These are phyloP conservation scores for Avahi laniger DNA, from an alignment of 2,797 vertebrate genomes.

Conservation along the genomic window DNA sequence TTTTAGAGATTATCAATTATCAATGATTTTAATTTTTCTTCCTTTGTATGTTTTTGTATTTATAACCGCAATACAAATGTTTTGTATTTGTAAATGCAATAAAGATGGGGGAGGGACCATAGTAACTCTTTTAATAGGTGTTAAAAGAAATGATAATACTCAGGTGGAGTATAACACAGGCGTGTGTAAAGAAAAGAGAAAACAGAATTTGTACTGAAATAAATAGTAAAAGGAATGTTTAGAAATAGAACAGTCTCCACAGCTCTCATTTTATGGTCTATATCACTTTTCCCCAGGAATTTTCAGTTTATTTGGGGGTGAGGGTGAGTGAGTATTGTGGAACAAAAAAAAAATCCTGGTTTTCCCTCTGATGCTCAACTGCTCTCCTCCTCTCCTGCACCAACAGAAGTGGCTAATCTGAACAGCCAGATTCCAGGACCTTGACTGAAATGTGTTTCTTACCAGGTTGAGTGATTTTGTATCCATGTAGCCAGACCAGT, in stretches of 20 bases:
- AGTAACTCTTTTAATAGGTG: neutral
- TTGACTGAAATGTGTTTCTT: neutral
- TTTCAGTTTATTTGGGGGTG: neutral
- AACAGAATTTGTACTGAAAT: neutral
- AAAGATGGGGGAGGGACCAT: neutral
- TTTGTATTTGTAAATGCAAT: neutral
- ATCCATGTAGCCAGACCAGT: neutral
- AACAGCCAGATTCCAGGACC: neutral
- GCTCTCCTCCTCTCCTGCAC: neutral
- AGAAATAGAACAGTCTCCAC: neutral
- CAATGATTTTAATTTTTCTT: too few relatives aligned
- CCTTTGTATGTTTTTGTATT: too few relatives aligned
- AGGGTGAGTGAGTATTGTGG: neutral
- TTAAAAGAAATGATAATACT: neutral
- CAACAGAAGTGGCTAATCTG: neutral
- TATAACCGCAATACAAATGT: too few relatives aligned
- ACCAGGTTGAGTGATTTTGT: neutral
- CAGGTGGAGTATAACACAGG: neutral
- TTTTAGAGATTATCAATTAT: neutral
- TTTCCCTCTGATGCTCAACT: neutral
- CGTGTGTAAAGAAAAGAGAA: neutral
- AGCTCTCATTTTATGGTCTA: neutral
- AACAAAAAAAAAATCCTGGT: neutral
- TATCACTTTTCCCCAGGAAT: neutral
- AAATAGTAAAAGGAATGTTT: neutral